phyloP scores from a whole-genome alignment of 2,113 vertebrate species.

The Passer montanus region DNA sequence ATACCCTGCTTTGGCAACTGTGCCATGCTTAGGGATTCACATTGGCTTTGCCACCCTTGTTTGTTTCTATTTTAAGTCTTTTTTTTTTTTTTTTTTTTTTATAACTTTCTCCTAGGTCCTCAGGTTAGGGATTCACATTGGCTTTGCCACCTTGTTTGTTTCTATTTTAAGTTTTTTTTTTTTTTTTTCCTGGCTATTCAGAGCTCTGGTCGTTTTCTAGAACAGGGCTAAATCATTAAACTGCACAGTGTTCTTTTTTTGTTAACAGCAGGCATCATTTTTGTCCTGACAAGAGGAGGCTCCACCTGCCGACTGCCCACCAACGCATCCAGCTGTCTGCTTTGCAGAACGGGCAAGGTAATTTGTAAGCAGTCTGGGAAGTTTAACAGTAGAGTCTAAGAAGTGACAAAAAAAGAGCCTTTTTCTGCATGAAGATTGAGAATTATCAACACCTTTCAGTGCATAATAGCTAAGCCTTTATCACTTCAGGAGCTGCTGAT shows the following conservation, averaged over 20 bases:
- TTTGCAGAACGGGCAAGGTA: conserved; percentile 73
- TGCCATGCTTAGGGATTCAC: background rate
- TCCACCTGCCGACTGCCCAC: conserved; percentile 74
- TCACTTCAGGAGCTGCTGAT: conserved; percentile 83
- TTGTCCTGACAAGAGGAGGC: conserved; percentile 75
- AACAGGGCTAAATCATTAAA: conserved; percentile 71
- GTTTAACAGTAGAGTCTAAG: conserved; percentile 77
- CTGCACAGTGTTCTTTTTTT: conserved; percentile 71
- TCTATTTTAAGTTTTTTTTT: too few relatives aligned
- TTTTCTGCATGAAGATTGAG: conserved; percentile 83
- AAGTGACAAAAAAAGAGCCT: conserved; percentile 77
- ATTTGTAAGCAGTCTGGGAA: conserved; percentile 80
- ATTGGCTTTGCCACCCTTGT: background rate
- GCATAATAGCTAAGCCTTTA: conserved; percentile 85
- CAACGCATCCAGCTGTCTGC: conserved; percentile 77
- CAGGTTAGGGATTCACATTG: background rate
- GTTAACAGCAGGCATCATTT: conserved; percentile 76
- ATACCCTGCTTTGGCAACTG: background rate
- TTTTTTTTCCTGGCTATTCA: background rate
- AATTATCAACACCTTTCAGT: conserved; percentile 86
- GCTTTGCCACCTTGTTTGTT: background rate
- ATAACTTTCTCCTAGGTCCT: too few relatives aligned
- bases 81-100: background rate
- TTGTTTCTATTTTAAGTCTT: conserved; percentile 3
- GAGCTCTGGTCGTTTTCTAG: conserved; percentile 47